Percentiles rank a stretch among this genome's conserved stretches.
phyloP scores from a whole-genome alignment of 2,888 invertebrate species.

The Agrotis ipsilon region DNA sequence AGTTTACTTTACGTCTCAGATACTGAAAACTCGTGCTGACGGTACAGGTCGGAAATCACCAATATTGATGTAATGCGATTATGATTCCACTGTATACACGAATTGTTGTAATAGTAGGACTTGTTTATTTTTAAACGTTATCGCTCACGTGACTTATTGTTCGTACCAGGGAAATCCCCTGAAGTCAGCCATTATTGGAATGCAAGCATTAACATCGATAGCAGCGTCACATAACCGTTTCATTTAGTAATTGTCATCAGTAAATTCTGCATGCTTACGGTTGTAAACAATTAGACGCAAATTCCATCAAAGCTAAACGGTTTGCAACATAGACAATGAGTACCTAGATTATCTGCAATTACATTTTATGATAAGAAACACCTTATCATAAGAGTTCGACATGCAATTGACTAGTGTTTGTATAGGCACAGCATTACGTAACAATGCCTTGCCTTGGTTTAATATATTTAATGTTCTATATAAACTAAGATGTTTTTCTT shows the following conservation, averaged over 20 bases:
- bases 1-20: no score
- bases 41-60: slow-evolving; percentile 19
- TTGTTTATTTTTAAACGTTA: slow-evolving; percentile 20
- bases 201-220: slow-evolving; percentile 7
- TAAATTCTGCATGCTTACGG: slow-evolving; percentile 5
- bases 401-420: slow-evolving; percentile 30
- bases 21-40: no score
- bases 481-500: slow-evolving; percentile 48
- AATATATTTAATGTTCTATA: neutral
- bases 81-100: slow-evolving; percentile 20
- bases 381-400: slow-evolving; percentile 36
- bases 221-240: slow-evolving; percentile 6
- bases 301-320: slow-evolving; percentile 37
- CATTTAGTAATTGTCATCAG: slow-evolving; percentile 4
- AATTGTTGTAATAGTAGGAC: slow-evolving; percentile 20
- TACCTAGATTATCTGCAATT: slow-evolving; percentile 35
- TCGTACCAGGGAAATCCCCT: slow-evolving; percentile 19
- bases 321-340: slow-evolving; percentile 41
- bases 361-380: slow-evolving; percentile 48
- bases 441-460: neutral
- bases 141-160: slow-evolving; percentile 32
- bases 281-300: slow-evolving; percentile 34
- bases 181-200: neutral
- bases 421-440: neutral
- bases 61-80: slow-evolving; percentile 32